phyloP scores from a whole-genome alignment of 2,797 vertebrate species.

The Acanthurus tractus region DNA sequence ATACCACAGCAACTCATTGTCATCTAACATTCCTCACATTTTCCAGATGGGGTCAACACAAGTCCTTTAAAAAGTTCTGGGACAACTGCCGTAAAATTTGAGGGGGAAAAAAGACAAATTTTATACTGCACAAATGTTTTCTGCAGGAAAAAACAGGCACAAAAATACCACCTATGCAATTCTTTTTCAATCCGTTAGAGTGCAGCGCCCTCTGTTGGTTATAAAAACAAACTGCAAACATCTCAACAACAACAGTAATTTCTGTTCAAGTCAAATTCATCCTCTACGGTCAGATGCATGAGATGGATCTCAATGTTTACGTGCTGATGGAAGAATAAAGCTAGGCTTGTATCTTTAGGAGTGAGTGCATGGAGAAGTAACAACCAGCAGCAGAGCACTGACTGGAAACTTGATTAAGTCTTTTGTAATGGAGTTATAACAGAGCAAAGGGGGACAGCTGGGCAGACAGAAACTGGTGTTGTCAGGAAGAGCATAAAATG shows the following conservation, averaged over 20 bases:
- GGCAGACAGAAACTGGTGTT: constrained; percentile 28
- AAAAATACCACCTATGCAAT: neutral
- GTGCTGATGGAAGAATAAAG: neutral
- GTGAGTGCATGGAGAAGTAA: constrained; percentile 14
- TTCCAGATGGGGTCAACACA: neutral
- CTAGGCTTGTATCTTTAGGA: neutral
- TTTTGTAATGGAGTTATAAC: constrained; percentile 59
- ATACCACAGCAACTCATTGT: neutral
- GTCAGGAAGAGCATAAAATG: constrained; percentile 35
- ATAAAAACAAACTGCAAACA: constrained; percentile 6
- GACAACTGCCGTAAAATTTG: neutral
- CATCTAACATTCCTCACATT: neutral
- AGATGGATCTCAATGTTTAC: constrained; percentile 8
- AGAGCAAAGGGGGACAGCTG: constrained; percentile 23
- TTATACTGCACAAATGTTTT: neutral
- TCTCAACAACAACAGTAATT: constrained; percentile 54
- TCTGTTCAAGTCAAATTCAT: constrained; percentile 37
- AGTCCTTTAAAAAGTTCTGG: neutral
- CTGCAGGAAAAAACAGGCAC: neutral
- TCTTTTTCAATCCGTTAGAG: constrained; percentile 29
- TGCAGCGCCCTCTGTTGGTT: constrained; percentile 57
- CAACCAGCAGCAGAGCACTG: neutral
- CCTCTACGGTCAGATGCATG: constrained; percentile 6
- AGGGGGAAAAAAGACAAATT: neutral
- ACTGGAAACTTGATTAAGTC: constrained; percentile 54